A percentile compares a stretch with the other conserved stretches of the same genome.
Conservation (phyloP, 2,113 vertebrate species). For the Sander lucioperca region DNA sequence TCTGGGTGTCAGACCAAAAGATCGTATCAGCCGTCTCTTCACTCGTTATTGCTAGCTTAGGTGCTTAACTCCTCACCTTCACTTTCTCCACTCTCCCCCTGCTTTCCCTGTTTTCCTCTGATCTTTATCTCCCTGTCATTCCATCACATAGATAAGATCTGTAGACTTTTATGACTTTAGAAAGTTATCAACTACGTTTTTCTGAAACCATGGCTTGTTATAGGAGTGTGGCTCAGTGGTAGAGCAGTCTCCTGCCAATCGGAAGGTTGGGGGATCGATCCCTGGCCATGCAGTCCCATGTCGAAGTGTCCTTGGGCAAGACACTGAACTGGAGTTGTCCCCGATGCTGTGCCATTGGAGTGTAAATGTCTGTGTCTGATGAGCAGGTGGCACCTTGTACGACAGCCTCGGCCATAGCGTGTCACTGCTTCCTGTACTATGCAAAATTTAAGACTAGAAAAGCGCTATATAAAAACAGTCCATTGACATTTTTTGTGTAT, state of each 20-base stretch:
- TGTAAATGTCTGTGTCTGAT: too few relatives aligned
- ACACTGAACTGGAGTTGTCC: too few relatives aligned
- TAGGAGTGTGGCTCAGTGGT: not conserved
- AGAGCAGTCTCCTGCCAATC: too few relatives aligned
- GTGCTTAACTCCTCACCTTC: constrained; percentile 62
- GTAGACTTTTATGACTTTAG: constrained; percentile 33
- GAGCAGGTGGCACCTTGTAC: too few relatives aligned
- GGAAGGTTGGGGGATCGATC: too few relatives aligned
- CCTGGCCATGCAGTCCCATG: too few relatives aligned
- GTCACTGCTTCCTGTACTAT: too few relatives aligned
- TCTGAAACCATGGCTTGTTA: constrained; percentile 22
- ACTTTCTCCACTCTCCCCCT: constrained; percentile 32
- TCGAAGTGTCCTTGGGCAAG: too few relatives aligned
- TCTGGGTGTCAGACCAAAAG: constrained; percentile 53
- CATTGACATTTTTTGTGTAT: constrained; percentile 42
- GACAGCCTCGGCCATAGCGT: too few relatives aligned
- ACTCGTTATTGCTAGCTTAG: constrained; percentile 54
- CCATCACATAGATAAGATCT: constrained; percentile 39
- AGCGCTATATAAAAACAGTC: too few relatives aligned
- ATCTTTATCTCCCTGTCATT: constrained; percentile 66
- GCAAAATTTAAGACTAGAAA: too few relatives aligned
- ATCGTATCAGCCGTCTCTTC: constrained; percentile 57
- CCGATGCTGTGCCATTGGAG: too few relatives aligned
- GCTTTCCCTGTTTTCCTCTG: constrained; percentile 45
- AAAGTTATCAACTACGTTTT: constrained; percentile 42